Evolutionary conservation across 2,797 vertebrate genomes (phyloP).

Genomic region (Scyliorhinus canicula): DNA sequence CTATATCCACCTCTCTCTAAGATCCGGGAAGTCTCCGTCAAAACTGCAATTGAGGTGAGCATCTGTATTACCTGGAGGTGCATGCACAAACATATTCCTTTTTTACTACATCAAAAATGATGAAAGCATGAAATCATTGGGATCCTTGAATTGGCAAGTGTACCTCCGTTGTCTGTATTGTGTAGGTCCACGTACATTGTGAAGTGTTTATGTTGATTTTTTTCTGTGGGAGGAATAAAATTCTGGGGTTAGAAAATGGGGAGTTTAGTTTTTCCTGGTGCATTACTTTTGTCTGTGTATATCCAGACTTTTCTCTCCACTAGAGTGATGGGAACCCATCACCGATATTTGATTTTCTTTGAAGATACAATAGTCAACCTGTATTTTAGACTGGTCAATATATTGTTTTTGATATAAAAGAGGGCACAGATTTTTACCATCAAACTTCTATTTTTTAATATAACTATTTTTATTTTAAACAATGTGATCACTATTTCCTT

Average conservation of each 20-base stretch:
- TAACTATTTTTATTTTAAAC: not conserved
- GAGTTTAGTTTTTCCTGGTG: not conserved
- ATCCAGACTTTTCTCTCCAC: not conserved
- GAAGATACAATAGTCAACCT: not conserved
- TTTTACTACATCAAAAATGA: not conserved
- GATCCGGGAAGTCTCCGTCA: constrained; percentile 88
- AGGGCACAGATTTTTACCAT: not conserved
- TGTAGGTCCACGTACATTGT: not conserved
- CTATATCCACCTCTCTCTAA: constrained; percentile 88
- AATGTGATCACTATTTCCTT: not conserved
- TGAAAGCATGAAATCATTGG: not conserved
- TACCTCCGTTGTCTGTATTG: not conserved
- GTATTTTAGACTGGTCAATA: not conserved
- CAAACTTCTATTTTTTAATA: not conserved
- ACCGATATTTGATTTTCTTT: not conserved
- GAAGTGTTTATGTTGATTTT: not conserved
- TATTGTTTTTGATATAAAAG: not conserved
- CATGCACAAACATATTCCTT: constrained; percentile 34
- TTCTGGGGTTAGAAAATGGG: not conserved
- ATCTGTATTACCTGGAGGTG: not conserved
- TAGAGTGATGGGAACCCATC: not conserved
- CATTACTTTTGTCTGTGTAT: not conserved
- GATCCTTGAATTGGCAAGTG: not conserved
- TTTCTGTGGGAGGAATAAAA: not conserved
- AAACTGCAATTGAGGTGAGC: constrained; percentile 83